Evolutionary conservation across 2,113 vertebrate species (phyloP).

Genomic region (Eubucco bourcierii): DNA sequence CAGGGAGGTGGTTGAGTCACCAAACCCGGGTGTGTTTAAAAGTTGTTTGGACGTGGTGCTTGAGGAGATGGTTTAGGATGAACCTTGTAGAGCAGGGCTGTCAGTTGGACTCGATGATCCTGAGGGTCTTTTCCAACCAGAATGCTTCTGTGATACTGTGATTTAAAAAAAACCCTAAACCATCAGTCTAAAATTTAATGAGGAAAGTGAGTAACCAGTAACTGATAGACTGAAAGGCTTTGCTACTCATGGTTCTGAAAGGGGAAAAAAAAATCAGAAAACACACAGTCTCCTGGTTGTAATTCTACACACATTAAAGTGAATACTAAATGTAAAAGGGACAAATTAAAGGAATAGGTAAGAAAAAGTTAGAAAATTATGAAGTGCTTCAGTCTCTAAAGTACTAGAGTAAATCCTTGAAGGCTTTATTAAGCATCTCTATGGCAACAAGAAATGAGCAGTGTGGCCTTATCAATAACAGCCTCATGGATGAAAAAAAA

Average conservation of each 20-base stretch:
- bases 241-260: neutral
- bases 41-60: too few relatives aligned
- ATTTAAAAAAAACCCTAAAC: neutral
- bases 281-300: neutral
- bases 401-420: neutral
- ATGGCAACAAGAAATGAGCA: neutral
- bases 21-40: too few relatives aligned
- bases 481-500: neutral
- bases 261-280: neutral
- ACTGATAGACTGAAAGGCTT: neutral
- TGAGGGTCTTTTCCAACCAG: too few relatives aligned
- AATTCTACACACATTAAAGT: neutral
- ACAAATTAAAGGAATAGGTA: neutral
- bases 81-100: too few relatives aligned
- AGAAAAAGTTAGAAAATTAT: neutral
- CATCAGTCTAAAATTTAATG: neutral
- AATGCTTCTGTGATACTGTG: neutral
- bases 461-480: neutral
- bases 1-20: too few relatives aligned
- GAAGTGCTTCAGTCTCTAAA: neutral
- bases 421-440: neutral
- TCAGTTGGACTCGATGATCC: too few relatives aligned
- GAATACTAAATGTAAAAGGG: neutral
- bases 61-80: too few relatives aligned
- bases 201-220: neutral